Percentiles rank a stretch among this genome's conserved stretches.
Conservation (phyloP, 2,888 invertebrate genomes). For the Conus canariensis region DNA sequence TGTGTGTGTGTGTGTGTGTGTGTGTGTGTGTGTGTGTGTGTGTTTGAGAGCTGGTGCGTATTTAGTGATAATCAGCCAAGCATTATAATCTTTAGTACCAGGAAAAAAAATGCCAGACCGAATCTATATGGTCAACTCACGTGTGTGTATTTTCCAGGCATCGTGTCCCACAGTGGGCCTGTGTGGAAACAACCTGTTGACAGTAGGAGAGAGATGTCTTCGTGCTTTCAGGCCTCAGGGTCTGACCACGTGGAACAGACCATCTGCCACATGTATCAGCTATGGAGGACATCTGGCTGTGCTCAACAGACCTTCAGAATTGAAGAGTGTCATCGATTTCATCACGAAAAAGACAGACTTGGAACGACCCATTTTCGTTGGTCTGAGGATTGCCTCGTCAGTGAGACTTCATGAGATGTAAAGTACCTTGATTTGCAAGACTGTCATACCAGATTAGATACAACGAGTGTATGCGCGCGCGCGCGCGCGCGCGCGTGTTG, state of each 20-base stretch:
- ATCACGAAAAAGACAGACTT: neutral
- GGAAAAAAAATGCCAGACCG: too few species aligned
- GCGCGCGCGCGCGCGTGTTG: too few species aligned
- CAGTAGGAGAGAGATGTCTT: neutral
- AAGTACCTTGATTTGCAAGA: neutral
- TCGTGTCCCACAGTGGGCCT: neutral
- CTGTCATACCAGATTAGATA: too few species aligned
- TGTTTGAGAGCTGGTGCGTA: too few species aligned
- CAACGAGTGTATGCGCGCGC: too few species aligned
- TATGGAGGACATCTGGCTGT: neutral
- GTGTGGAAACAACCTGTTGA: neutral
- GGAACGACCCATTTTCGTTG: neutral
- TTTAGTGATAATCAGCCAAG: too few species aligned
- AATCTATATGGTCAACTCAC: too few species aligned
- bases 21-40: neutral
- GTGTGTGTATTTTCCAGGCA: neutral
- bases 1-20: too few species aligned
- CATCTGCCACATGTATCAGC: neutral
- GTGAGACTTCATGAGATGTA: neutral
- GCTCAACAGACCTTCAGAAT: neutral
- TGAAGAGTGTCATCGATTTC: neutral
- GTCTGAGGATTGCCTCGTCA: neutral
- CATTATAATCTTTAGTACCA: too few species aligned
- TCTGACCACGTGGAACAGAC: neutral
- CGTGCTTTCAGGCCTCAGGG: neutral